Base-by-base conservation (phyloP, 2,797 vertebrate genomes). In the Alcedo quadribrachys region DNA sequence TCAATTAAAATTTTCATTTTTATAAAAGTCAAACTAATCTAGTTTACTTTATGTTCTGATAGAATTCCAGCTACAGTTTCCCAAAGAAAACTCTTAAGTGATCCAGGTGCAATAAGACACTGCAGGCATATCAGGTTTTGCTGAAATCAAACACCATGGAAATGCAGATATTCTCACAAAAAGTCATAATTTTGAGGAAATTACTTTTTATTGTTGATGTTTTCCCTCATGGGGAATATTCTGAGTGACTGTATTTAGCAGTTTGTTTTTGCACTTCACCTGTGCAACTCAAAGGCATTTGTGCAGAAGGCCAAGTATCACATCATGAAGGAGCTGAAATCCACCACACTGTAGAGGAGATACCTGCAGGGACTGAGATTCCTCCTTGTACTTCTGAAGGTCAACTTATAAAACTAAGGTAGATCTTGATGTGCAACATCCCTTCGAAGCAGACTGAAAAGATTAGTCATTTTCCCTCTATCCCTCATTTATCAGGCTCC, bases 1-100 rank as follows among this genome's bases (percentile, higher is more conserved):
- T 71, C 58, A 92, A 90, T 80, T 33, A 94, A 84, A 93, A 85
- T 50, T 65, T 70, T 86, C 37, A 75, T 84, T 93, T 67, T 67
- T 9, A 76, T 85, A 45, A 16, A 75, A 79, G 83, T 45, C 71
- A 45, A 84, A 90, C 79, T 48, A 68, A 8, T 57, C 66, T 10
- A 5, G 35, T 75, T 92, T 81, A 25, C 81, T 79, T 81, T 57
- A 25, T 33, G 33, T 57, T 55, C 46, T 40, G 63, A 86, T 28
- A 74, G 62, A 78, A 76, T 33, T 55, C 25, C 73, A 84, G 43
- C 67, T 78, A 48, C n/a, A 11, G 16, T 58, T 87, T 89, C 55
- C 66, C 24, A 51, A 85, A 73, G 75, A 93, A 85, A 84, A 68
- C n/a, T 70, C 32, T 27, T 4, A 63, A 93, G 8, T 9, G 10